Conservation (phyloP, 1,140 invertebrate genomes). For the Physella acuta region DNA sequence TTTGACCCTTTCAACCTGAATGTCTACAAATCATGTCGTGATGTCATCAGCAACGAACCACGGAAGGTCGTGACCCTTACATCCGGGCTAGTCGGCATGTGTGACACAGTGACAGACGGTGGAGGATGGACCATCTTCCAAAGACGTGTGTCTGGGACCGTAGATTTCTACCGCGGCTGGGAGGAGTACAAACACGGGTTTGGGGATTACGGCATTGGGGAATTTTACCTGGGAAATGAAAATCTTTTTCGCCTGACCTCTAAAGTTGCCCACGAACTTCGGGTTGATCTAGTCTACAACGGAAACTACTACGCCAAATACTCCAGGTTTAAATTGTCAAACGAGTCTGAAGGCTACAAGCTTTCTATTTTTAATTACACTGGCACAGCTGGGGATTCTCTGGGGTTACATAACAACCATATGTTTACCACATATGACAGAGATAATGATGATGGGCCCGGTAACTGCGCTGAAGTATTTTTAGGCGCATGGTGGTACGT, state of each 20-base stretch:
- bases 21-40: background rate
- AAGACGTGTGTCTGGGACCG: slow-evolving; percentile 72
- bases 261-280: background rate
- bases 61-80: background rate
- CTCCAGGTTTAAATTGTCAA: background rate
- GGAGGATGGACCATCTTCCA: slow-evolving; percentile 64
- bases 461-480: background rate
- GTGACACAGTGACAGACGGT: slow-evolving; percentile 6
- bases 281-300: background rate
- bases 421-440: slow-evolving; percentile 4
- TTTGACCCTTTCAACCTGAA: too few species aligned
- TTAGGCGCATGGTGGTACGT: slow-evolving; percentile 3
- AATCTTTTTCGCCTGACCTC: background rate
- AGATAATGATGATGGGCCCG: background rate
- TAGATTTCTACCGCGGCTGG: slow-evolving; percentile 89
- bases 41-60: background rate
- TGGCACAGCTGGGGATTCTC: slow-evolving; percentile 2
- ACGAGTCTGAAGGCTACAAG: background rate
- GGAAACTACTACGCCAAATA: background rate
- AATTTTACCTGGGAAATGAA: slow-evolving; percentile 57
- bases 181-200: slow-evolving; percentile 91
- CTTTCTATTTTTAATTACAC: background rate
- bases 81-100: background rate
- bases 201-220: slow-evolving; percentile 72
- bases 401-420: background rate